A percentile compares a stretch with the other conserved stretches of the same genome.
phyloP scores from a whole-genome alignment of 1,140 invertebrate species.

The Marisa cornuarietis region DNA sequence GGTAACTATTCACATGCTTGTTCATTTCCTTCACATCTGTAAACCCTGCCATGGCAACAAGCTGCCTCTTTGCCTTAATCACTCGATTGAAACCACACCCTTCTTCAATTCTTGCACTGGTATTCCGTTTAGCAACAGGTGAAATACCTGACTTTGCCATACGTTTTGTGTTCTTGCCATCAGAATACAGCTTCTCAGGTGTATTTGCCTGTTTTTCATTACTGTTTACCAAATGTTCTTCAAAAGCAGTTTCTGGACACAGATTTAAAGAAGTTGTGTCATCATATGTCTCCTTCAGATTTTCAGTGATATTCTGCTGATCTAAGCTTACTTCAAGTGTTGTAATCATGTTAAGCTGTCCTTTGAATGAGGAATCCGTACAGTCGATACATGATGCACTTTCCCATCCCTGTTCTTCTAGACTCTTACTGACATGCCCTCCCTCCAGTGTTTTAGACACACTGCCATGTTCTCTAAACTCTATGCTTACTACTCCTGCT shows the following conservation, averaged over 20 bases:
- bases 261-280: no score
- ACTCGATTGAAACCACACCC: background rate
- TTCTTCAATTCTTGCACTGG: background rate
- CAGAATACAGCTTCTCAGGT: constrained; percentile 30
- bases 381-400: background rate
- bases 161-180: constrained; percentile 30
- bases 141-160: constrained; percentile 36
- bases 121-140: constrained; percentile 30
- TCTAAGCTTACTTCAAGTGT: background rate
- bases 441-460: no score
- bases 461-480: constrained; percentile 14
- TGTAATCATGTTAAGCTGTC: background rate
- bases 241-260: background rate
- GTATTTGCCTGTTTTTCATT: constrained; percentile 15
- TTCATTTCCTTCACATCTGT: constrained; percentile 21
- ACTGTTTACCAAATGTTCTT: background rate
- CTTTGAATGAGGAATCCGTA: background rate
- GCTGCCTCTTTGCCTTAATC: constrained; percentile 14
- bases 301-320: background rate
- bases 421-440: no score
- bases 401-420: no score
- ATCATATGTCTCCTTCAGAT: background rate
- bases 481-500: constrained; percentile 24
- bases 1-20: constrained; percentile 24
- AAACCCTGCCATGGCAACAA: constrained; percentile 6